phyloP scores from a whole-genome alignment of 2,113 vertebrate species.

The Daphoenositta chrysoptera region DNA sequence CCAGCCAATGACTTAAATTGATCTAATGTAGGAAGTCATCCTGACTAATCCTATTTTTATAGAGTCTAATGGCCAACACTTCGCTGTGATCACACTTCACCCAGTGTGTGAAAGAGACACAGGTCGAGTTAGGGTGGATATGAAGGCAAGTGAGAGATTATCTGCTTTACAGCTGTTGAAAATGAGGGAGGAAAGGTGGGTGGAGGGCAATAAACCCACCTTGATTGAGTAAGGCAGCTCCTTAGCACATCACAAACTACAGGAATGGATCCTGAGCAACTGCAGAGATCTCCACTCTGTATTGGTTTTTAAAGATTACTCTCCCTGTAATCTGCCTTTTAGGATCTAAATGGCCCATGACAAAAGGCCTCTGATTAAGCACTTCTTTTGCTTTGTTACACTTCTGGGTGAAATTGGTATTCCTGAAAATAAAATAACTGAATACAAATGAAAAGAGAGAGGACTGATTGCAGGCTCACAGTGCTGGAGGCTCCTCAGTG shows the following conservation, averaged over 20 bases:
- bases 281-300: neutral
- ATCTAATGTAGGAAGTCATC: conserved; percentile 44
- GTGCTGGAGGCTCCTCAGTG: neutral
- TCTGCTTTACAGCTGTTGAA: neutral
- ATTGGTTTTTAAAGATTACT: conserved; percentile 23
- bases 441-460: neutral
- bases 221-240: neutral
- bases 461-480: neutral
- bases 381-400: conserved; percentile 5
- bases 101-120: conserved; percentile 5
- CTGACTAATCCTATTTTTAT: conserved; percentile 51
- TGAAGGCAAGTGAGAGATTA: neutral
- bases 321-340: conserved; percentile 18
- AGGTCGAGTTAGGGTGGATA: neutral
- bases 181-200: neutral
- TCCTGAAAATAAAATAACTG: conserved; percentile 37
- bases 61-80: conserved; percentile 38
- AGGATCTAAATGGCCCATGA: conserved; percentile 36
- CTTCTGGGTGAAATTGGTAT: neutral
- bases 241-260: neutral
- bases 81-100: conserved; percentile 55
- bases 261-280: neutral
- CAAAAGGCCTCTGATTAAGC: conserved; percentile 25
- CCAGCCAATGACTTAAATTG: conserved; percentile 40
- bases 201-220: neutral